Base-by-base conservation (phyloP, 2,888 invertebrate species). In the Ditula angustiorana region DNA sequence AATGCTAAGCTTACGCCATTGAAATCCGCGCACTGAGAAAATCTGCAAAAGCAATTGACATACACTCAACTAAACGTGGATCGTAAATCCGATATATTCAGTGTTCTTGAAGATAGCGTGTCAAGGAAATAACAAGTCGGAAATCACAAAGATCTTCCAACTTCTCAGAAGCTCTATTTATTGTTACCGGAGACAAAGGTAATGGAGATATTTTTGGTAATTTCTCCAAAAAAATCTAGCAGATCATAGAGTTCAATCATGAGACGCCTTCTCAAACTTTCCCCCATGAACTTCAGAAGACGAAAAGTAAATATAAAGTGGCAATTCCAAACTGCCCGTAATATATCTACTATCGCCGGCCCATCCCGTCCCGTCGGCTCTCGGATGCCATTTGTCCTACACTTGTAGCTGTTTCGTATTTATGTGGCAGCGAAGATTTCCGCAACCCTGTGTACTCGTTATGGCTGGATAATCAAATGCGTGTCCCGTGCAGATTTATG, bases 401-500 rank as follows among this genome's bases (percentile, higher is more conserved):
- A 62, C 62, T 56, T 50, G 28, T 35, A 23, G 49, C 26, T 56
- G 49, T 53, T 56, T 30, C 50, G 37, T 52, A 56, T 56, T 41
- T 62, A 62, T 62, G 41, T 56, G 57, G 35, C 30, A 23, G 57
- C 30, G 41, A 41, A 52, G 28, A 50, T 35, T 13, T 33, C 46
- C 16, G 37, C 44, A 37, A 26, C 23, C 37, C 28, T 24, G 30
- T 53, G 35, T 53, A 41, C 47, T 59, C 11, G 63, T 50, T 52
- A 44, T 44, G 41, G 44, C 41, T 50, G 63, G 16, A 58, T 63
- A 52, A 58, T 58, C 58, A 63, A 63, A 63, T 44, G 58, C 30
- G 41, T 58, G 50, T 52, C 41, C 26, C 19, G 21, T 35, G 7
- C 10, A 7, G 49, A 62, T 57, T 63, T 63, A 57, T 63, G 30